Conservation (phyloP, 2,113 vertebrate species). For the Macrotus californicus region DNA sequence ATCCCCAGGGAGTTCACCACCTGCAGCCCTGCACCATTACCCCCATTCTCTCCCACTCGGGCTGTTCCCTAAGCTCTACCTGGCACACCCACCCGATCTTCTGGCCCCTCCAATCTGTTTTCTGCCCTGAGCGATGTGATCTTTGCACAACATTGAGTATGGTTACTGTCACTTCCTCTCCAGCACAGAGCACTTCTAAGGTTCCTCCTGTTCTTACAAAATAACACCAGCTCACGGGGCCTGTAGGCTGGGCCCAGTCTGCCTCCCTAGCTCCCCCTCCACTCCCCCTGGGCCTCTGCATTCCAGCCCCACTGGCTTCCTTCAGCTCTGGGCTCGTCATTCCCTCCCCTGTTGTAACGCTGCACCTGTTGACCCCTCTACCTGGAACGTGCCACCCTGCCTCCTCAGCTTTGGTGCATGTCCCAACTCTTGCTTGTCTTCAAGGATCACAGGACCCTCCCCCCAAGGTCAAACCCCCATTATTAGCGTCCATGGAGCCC, state of each 20-base stretch:
- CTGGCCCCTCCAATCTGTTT: not conserved
- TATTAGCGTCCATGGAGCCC: not conserved
- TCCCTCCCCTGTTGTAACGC: not conserved
- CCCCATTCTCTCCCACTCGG: not conserved
- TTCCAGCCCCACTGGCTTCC: not conserved
- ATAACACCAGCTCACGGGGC: not conserved
- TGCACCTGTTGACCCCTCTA: fast-evolving
- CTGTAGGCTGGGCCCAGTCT: fast-evolving
- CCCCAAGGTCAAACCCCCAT: fast-evolving
- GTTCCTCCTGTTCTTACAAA: not conserved
- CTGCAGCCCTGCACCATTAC: fast-evolving
- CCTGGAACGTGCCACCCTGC: not conserved
- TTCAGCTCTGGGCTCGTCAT: not conserved
- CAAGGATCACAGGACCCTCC: not conserved
- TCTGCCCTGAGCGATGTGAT: not conserved
- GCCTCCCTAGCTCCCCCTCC: not conserved
- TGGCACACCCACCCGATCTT: no score
- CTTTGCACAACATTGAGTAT: not conserved
- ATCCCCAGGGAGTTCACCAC: no score
- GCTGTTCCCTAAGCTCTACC: not conserved
- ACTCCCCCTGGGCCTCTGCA: not conserved
- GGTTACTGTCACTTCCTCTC: no score
- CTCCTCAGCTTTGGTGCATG: not conserved
- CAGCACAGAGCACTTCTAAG: not conserved
- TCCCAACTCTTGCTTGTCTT: not conserved